Percentiles rank a stretch among this genome's conserved stretches.
Evolutionary conservation across 2,888 invertebrate genomes (phyloP).

Genomic region (Sarcophaga carnaria): DNA sequence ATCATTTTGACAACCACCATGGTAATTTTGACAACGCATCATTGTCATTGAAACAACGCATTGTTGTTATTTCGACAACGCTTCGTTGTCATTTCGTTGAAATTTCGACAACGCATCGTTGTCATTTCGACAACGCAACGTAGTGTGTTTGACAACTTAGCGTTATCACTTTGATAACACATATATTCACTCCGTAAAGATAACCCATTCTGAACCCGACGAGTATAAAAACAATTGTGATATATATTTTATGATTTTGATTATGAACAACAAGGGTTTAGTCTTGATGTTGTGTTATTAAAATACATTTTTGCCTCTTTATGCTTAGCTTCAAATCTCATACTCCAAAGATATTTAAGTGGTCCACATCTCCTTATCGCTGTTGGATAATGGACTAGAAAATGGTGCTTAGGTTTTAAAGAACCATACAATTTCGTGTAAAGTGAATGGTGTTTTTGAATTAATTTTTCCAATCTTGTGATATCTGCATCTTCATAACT

Average conservation of each 20-base stretch:
- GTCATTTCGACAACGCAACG: neutral
- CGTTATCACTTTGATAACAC: neutral
- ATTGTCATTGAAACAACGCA: neutral
- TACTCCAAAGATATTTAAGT: too few relatives aligned
- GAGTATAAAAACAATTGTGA: neutral
- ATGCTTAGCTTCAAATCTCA: neutral
- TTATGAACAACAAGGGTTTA: conserved; percentile 42
- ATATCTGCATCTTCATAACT: too few relatives aligned
- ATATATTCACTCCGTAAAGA: neutral
- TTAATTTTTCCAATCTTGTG: too few relatives aligned
- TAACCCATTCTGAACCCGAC: neutral
- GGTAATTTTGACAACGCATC: neutral
- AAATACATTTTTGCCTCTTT: conserved; percentile 1
- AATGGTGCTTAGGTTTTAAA: too few relatives aligned
- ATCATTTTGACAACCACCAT: too few relatives aligned
- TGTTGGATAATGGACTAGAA: too few relatives aligned
- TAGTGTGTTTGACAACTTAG: neutral
- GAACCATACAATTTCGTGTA: too few relatives aligned
- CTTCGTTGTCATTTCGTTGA: too few relatives aligned
- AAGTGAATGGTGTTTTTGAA: too few relatives aligned
- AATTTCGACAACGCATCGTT: too few relatives aligned
- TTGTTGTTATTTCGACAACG: too few relatives aligned
- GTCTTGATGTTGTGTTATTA: conserved; percentile 45
- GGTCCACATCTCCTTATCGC: too few relatives aligned
- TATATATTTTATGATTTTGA: neutral